Evolutionary conservation across 2,888 invertebrate species (phyloP).

Genomic region (Parapristionchus giblindavisi): DNA sequence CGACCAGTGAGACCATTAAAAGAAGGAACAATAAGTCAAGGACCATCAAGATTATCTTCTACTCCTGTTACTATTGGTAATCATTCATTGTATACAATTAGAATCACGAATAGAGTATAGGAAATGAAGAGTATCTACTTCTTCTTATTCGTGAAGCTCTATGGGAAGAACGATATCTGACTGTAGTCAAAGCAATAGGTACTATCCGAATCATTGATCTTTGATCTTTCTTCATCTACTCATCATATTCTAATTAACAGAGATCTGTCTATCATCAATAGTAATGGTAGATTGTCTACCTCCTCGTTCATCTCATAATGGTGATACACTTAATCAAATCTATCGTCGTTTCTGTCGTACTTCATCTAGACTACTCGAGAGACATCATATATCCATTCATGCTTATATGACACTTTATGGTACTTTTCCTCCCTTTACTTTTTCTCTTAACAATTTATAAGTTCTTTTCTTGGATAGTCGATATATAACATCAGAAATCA

Average conservation of each 20-base stretch:
- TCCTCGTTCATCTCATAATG: constrained; percentile 15
- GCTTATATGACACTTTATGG: constrained; percentile 15
- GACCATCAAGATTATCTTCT: constrained; percentile 7
- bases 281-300: constrained; percentile 1
- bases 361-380: neutral
- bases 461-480: no score
- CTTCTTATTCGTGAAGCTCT: neutral
- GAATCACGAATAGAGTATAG: neutral
- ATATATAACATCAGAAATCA: no score
- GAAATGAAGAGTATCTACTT: constrained; percentile 5
- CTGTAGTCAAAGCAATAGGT: constrained; percentile 28
- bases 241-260: neutral
- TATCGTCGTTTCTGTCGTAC: neutral
- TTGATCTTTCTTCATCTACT: neutral
- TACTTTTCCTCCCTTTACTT: neutral
- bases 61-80: constrained; percentile 3
- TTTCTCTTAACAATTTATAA: neutral
- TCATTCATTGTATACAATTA: neutral
- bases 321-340: neutral
- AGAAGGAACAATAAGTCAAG: constrained; percentile 32
- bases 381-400: constrained; percentile 1
- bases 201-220: neutral
- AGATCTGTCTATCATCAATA: neutral
- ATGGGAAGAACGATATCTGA: neutral
- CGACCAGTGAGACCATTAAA: constrained; percentile 17